Conservation (phyloP, 2,888 invertebrate genomes). For the Rhorus exstirpatorius region DNA sequence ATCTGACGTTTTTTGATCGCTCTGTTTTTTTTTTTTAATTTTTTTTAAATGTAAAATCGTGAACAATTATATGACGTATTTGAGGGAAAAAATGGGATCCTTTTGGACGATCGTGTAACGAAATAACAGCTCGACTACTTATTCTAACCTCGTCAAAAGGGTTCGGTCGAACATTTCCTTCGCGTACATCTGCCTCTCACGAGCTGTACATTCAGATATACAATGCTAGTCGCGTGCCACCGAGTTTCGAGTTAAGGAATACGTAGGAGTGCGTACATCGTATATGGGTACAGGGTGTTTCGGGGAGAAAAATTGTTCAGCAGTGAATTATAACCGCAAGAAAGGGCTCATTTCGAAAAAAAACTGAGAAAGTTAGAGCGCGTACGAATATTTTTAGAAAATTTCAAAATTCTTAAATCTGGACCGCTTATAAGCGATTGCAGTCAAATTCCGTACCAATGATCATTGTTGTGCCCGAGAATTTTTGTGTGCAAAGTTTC, state of each 20-base stretch:
- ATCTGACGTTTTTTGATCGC: constrained; percentile 11
- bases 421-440: too few species aligned
- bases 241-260: constrained; percentile 69
- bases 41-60: constrained; percentile 5
- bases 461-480: neutral
- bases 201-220: constrained; percentile 83
- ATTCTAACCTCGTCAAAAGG: constrained; percentile 60
- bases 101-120: too few species aligned
- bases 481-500: neutral
- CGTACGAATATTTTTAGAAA: too few species aligned
- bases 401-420: too few species aligned
- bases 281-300: neutral
- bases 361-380: too few species aligned
- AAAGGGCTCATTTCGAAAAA: too few species aligned
- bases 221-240: constrained; percentile 83
- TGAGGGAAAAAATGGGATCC: too few species aligned
- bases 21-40: neutral
- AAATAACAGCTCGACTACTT: constrained; percentile 43
- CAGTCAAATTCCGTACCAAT: too few species aligned
- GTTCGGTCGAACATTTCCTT: constrained; percentile 49
- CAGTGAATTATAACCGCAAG: too few species aligned
- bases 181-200: constrained; percentile 78
- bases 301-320: too few species aligned
- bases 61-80: constrained; percentile 62
- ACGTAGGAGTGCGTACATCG: constrained; percentile 72